Evolutionary conservation across 2,113 vertebrate species (phyloP), one percentile per base, ranked within the genome.

Genomic region (Myotis lucifugus): DNA sequence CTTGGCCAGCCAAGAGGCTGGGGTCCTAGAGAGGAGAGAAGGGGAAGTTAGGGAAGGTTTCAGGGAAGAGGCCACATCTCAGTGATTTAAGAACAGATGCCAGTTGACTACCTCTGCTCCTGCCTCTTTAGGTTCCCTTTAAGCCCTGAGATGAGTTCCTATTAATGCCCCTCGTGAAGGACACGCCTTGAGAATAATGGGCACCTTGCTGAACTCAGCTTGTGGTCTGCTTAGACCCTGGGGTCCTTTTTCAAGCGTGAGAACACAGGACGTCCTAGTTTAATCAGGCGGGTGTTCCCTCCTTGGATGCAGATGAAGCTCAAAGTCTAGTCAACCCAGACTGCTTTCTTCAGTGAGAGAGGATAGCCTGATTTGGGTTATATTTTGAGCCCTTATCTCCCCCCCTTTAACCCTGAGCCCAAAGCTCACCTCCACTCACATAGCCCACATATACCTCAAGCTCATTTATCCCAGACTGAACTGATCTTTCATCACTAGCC

Each of bases 191-290:
- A 54, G 42, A 72, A 46, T 37, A 25, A 56, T 1, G 7, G 23
- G 46, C n/a, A 21, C 59, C 17, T 3, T 13, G 82, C n/a, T 72
- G 46, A 82, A 23, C 52, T 92, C 19, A 18, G 59, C 89, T 6
- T 72, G 81, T 76, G 82, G 56, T 90, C 82, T 11, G 4, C 52
- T 72, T 14, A 61, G 93, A 66, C 34, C 59, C 61, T 48, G 21
- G 29, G 66, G 21, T 85, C 85, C 72, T 48, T 52, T 88, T 40
- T 46, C 77, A 94, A 56, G 56, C 42, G 61, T 34, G 64, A 56
- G 85, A 56, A 27, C 14, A 42, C 17, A 17, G 34, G 19, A 18
- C 25, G 59, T 27, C 15, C 77, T 34, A 50, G 81, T 21, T 42
- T 56, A 32, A 48, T 67, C 72, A 59, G 50, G 27, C 21, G 86